A percentile compares a stretch with the other conserved stretches of the same genome.
phyloP scores from a whole-genome alignment of 2,888 invertebrate species.

The Nudaria mundana region DNA sequence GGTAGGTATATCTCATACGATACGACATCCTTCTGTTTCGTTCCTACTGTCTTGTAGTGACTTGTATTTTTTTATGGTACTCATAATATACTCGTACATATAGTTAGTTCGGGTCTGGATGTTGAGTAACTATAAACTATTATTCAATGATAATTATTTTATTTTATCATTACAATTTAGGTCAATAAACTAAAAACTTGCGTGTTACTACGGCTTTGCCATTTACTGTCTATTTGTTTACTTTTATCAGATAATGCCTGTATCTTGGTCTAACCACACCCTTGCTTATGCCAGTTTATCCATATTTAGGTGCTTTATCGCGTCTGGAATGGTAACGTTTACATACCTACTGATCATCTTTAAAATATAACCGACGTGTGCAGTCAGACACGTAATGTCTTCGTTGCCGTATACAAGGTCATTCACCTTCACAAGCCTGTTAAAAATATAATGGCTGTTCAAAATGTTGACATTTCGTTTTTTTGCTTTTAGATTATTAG shows the following conservation, averaged over 20 bases:
- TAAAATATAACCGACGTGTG: too few relatives aligned
- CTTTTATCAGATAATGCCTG: conserved; percentile 40
- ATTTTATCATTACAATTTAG: conserved; percentile 1
- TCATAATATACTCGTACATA: too few relatives aligned
- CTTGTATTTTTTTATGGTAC: conserved; percentile 24
- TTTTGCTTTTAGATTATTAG: too few relatives aligned
- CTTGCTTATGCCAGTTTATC: conserved; percentile 13
- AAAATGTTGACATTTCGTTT: too few relatives aligned
- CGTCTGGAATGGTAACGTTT: too few relatives aligned
- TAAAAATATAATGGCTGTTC: conserved; percentile 10
- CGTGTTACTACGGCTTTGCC: conserved; percentile 6
- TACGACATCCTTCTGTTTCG: too few relatives aligned
- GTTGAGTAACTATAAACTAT: neutral
- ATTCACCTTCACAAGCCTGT: conserved; percentile 53
- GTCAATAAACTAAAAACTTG: conserved; percentile 12
- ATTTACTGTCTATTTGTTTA: conserved; percentile 29
- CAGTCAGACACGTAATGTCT: conserved; percentile 4
- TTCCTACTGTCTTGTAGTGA: conserved; percentile 9
- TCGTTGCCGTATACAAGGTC: conserved; percentile 37
- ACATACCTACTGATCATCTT: too few relatives aligned
- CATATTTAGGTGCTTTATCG: conserved; percentile 11
- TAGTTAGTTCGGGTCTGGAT: conserved; percentile 11
- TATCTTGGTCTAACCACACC: conserved; percentile 39
- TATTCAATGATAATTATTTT: neutral
- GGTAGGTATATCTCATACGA: too few relatives aligned